Base-by-base conservation (phyloP, 2,113 vertebrate genomes). In the Dascyllus trimaculatus region DNA sequence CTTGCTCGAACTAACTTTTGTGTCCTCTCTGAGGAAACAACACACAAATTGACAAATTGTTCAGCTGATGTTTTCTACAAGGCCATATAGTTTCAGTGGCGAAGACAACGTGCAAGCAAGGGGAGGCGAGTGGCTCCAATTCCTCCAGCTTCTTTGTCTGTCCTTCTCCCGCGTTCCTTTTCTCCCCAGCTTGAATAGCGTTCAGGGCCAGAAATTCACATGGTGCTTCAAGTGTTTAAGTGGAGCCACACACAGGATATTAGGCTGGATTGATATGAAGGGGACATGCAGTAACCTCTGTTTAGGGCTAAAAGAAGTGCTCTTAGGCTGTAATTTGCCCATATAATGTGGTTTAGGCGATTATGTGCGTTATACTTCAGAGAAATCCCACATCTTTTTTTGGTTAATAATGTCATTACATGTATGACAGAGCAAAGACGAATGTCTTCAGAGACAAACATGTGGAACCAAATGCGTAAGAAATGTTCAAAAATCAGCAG, bases 201-300 rank as follows among this genome's bases (percentile, higher is more conserved):
- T 53, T 67, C 32, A 1, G 38, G 60, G 76, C 48, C 79, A 81
- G 19, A 73, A 60, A 73, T 84, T 63, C 67, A 65, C 68, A 78
- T 49, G 49, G 57, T 38, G 72, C 72, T 64, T 81, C 46, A 51
- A n/a, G 65, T 49, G 76, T 45, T 69, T 58, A 73, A 83, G 43
- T 75, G 74, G 72, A 73, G 70, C 68, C 78, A 74, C 74, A 80
- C 60, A 78, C 58, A 85, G 70, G 59, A 79, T 40, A 62, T 83
- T 73, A 80, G 68, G 40, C 66, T 46, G 45, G 72, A 57, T 68
- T 66, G 68, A 76, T 83, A 45, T 46, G 56, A 56, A 62, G 69
- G 51, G 59, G 73, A 72, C 74, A 21, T 40, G 51, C 68, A 21
- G 56, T n/a, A 49, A 57, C 15, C 57, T 48, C 35, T 73, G 22